Base-by-base conservation (phyloP, 2,888 invertebrate genomes). In the Chloromyia formosa region DNA sequence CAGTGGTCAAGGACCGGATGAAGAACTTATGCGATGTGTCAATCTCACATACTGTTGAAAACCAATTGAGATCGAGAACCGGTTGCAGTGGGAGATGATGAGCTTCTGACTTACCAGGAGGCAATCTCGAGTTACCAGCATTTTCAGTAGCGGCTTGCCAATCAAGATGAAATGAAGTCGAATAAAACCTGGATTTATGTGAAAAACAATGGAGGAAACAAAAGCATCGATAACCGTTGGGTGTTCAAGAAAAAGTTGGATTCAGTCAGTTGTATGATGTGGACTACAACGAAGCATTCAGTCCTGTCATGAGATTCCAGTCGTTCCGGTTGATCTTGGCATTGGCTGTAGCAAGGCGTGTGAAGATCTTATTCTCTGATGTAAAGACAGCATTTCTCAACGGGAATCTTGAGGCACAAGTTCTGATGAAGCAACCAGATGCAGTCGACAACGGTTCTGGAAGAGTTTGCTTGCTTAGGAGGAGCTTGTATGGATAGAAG, bases 231-330 rank as follows among this genome's bases (percentile, higher is more conserved):
- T n/a, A 78, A 18, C 7, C 12, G n/a, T n/a, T n/a, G n/a, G n/a
- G n/a, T n/a, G n/a, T n/a, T n/a, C n/a, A n/a, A n/a, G n/a, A n/a
- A n/a, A 45, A 45, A 45, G 12, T 12, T 10, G 78, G 78, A 14
- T 79, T 78, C 60, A 76, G 75, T 1, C 78, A 79, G 74, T 60
- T 77, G 71, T 75, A 75, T 35, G 80, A 78, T 1, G 56, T 79
- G 1, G 79, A 79, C 49, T 80, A 78, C 74, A 16, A 74, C 4
- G 79, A 80, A 78, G 79, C 79, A 5, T 79, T 78, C 54, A 78
- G 78, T 62, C 81, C 81, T 12, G 81, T 82, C 1, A 80, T 78
- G 10, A 79, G 76, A 75, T 77, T 79, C 56, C 72, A 78, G 23
- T 80, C 79, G 9, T 75, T 81, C 27, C 77, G 78, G 74, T 76